A percentile compares a stretch with the other conserved stretches of the same genome.
Conservation (phyloP, 2,797 vertebrate genomes). For the Neolamprologus multifasciatus region DNA sequence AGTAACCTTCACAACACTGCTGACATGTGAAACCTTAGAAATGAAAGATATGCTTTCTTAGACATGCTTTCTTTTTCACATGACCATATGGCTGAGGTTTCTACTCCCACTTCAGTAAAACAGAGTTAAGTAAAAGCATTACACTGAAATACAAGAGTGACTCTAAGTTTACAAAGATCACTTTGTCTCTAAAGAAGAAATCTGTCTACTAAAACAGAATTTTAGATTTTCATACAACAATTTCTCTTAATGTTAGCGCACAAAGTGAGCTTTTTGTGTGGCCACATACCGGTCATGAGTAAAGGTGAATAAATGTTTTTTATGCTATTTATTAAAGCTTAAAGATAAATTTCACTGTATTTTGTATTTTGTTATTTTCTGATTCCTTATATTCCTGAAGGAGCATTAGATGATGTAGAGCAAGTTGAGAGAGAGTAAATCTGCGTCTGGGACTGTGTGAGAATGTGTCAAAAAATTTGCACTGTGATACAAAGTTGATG, state of each 20-base stretch:
- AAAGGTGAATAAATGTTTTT: not conserved
- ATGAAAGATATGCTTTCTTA: not conserved
- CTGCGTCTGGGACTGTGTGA: not conserved
- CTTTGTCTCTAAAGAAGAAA: not conserved
- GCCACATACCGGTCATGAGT: accelerated
- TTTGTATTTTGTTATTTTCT: not conserved
- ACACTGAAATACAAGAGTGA: not conserved
- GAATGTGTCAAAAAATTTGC: conserved; percentile 8
- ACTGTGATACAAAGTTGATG: conserved; percentile 44
- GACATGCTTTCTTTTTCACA: not conserved
- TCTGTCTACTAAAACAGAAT: not conserved
- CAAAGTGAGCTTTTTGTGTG: not conserved
- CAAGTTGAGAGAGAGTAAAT: not conserved
- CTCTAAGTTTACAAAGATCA: not conserved
- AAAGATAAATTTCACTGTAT: not conserved
- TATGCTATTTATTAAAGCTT: not conserved
- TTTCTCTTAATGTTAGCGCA: not conserved
- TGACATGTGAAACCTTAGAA: not conserved
- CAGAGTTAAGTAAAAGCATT: not conserved
- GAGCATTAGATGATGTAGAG: not conserved
- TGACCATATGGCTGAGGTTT: not conserved
- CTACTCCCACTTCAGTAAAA: not conserved
- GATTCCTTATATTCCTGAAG: not conserved
- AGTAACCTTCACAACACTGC: too few relatives aligned
- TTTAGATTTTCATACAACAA: accelerated